A percentile compares a stretch with the other conserved stretches of the same genome.
phyloP scores from a whole-genome alignment of 2,797 vertebrate genomes.

The Triplophysa yarkandensis region DNA sequence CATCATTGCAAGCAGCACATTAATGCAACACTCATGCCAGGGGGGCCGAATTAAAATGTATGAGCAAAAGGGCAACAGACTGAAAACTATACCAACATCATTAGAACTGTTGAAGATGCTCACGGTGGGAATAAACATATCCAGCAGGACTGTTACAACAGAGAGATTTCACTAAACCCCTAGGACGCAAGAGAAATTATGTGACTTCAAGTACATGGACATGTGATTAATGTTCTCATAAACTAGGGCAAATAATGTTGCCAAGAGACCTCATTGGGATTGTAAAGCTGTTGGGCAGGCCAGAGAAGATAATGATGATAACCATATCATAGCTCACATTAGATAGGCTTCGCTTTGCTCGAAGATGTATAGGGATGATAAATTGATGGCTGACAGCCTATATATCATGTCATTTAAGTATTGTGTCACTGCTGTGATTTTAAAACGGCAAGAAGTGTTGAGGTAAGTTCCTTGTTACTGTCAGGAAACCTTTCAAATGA shows the following conservation, averaged over 20 bases:
- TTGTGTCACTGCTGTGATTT: neutral
- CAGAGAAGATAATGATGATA: conserved; percentile 39
- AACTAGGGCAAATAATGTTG: conserved; percentile 53
- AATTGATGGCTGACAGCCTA: conserved; percentile 1
- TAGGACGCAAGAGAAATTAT: conserved; percentile 46
- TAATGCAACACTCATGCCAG: conserved; percentile 43
- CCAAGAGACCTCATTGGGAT: conserved; percentile 31
- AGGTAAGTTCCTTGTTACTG: neutral
- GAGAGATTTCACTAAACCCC: conserved; percentile 32
- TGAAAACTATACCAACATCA: conserved; percentile 50
- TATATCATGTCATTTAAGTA: neutral
- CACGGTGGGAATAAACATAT: conserved; percentile 41
- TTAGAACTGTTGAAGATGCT: conserved; percentile 53
- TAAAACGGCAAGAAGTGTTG: neutral
- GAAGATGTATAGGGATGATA: conserved; percentile 4
- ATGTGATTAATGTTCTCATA: conserved; percentile 55
- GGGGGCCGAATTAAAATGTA: conserved; percentile 55
- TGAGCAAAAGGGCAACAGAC: conserved; percentile 37
- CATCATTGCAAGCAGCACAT: conserved; percentile 27
- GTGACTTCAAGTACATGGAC: conserved; percentile 52
- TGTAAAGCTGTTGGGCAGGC: conserved; percentile 35
- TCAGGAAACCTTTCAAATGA: neutral
- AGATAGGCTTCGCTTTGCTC: conserved; percentile 8
- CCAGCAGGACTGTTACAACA: conserved; percentile 21
- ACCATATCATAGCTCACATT: conserved; percentile 30